Evolutionary conservation across 2,113 vertebrate species (phyloP).

Genomic region (Rattus rattus): DNA sequence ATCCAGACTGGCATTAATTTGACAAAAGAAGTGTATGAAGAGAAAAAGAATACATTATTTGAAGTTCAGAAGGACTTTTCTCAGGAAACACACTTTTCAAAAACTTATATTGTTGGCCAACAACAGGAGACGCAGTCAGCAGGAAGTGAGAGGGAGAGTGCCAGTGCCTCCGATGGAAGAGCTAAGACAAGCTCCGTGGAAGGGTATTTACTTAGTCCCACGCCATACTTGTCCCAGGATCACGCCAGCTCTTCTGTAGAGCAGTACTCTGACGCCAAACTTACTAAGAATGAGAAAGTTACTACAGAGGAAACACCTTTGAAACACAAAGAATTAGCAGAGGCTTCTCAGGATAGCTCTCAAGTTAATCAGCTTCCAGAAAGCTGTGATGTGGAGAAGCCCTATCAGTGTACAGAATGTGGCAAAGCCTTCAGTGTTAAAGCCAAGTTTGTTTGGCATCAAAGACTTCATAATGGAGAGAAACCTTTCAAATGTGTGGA

Average conservation of each 20-base stretch:
- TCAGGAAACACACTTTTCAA: conserved; percentile 59
- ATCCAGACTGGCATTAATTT: conserved; percentile 63
- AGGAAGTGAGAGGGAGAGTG: conserved; percentile 47
- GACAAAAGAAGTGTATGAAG: conserved; percentile 57
- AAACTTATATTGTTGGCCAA: conserved; percentile 35
- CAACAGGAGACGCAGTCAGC: conserved; percentile 13
- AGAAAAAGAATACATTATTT: conserved; percentile 58
- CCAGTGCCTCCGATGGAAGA: not conserved
- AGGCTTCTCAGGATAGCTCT: conserved; percentile 58
- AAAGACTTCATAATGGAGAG: conserved; percentile 70
- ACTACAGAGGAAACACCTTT: conserved; percentile 40
- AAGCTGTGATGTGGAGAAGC: conserved; percentile 27
- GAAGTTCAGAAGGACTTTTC: conserved; percentile 50
- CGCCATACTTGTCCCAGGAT: not conserved
- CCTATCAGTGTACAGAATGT: conserved; percentile 56
- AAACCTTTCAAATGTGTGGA: conserved; percentile 79
- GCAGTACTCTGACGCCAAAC: conserved; percentile 24
- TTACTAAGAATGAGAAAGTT: conserved; percentile 42
- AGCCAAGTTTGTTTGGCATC: conserved; percentile 75
- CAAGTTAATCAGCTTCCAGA: conserved; percentile 45
- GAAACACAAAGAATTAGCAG: conserved; percentile 62
- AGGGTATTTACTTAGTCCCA: conserved; percentile 41
- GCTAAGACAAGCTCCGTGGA: not conserved
- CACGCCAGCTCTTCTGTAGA: not conserved
- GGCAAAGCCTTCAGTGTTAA: conserved; percentile 65